Conservation (phyloP, 2,888 invertebrate genomes). For the Drosophila koepferae region DNA sequence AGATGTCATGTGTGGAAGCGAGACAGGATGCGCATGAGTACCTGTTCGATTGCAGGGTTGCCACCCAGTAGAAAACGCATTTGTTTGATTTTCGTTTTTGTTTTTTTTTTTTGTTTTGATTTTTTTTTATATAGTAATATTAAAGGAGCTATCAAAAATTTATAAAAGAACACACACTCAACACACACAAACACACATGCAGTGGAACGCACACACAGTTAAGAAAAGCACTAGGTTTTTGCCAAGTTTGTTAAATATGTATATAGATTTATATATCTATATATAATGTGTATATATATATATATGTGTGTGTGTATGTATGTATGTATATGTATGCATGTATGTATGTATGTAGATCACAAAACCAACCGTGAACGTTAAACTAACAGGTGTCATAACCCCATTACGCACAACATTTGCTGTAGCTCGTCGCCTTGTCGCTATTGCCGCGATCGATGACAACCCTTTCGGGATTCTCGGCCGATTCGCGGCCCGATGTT, state of each 20-base stretch:
- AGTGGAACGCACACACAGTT: conserved; percentile 7
- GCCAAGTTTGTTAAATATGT: conserved; percentile 41
- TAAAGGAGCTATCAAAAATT: conserved; percentile 39
- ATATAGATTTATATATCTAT: conserved; percentile 8
- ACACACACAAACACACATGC: conserved; percentile 7
- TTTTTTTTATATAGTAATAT: conserved; percentile 21
- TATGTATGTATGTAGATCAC: conserved; percentile 46
- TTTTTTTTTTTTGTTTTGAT: conserved; percentile 6
- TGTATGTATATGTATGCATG: conserved; percentile 24
- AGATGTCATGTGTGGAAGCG: conserved; percentile 24
- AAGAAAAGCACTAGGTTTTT: conserved; percentile 44
- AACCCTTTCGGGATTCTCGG: conserved; percentile 90
- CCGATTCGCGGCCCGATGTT: conserved; percentile 92
- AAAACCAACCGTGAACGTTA: conserved; percentile 59
- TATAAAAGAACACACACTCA: conserved; percentile 41
- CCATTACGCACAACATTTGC: conserved; percentile 85
- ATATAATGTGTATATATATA: conserved; percentile 12
- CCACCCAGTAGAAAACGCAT: conserved; percentile 46
- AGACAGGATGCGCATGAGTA: conserved; percentile 24
- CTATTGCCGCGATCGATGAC: conserved; percentile 89
- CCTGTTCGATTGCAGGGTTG: conserved; percentile 19
- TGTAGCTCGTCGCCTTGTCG: conserved; percentile 84
- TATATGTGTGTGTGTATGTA: background rate
- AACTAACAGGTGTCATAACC: conserved; percentile 47
- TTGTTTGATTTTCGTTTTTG: conserved; percentile 12